Evolutionary conservation across 1,140 invertebrate species (phyloP), one percentile per base, ranked within the genome.

Genomic region (Caenorhabditis brenneri): DNA sequence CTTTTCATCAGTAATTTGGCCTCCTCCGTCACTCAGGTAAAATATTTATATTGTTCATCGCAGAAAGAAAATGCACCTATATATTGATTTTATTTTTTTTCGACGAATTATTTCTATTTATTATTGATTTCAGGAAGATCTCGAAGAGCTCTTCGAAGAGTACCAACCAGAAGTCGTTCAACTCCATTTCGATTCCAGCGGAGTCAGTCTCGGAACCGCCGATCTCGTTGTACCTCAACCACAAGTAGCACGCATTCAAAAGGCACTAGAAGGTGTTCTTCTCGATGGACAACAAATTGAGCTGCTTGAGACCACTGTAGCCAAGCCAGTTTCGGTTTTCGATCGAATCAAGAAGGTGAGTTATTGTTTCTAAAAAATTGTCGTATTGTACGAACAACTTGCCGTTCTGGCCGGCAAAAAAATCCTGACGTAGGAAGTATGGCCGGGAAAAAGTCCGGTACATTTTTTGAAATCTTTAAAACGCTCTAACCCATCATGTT

Each of bases 281-380:
- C 29, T 74, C 5, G 65, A 74, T 29, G 65, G 65, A 42, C 36
- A 74, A 24, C 65, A 39, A 15, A 74, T 74, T 46, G 65, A 74
- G n/a, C 36, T 74, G 2, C 65, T 74, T 36, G 65, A 74, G 19
- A 42, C 65, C 15, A 74, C 33, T 15, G 27, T 31, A 19, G 36
- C 65, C 36, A 74, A 74, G 65, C 65, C 27, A n/a, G 65, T 74
- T n/a, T 74, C 65, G 9, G 65, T 74, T 2, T 74, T 74, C 65
- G 65, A 74, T 74, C 65, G 65, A 10, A 74, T 74, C 65, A 74
- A 74, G 22, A 74, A 74, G 22, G 65, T 74, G 15, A 10, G 36
- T 1, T 42, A 42, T 5, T 4, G 0, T 0, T 12, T 27, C 4
- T 51, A n/a, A n/a, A 51, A n/a, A 7, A 7, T 7, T n/a, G n/a